Evolutionary conservation across 2,113 vertebrate species (phyloP), one percentile per base, ranked within the genome.

Genomic region (Corydoras maculifer): DNA sequence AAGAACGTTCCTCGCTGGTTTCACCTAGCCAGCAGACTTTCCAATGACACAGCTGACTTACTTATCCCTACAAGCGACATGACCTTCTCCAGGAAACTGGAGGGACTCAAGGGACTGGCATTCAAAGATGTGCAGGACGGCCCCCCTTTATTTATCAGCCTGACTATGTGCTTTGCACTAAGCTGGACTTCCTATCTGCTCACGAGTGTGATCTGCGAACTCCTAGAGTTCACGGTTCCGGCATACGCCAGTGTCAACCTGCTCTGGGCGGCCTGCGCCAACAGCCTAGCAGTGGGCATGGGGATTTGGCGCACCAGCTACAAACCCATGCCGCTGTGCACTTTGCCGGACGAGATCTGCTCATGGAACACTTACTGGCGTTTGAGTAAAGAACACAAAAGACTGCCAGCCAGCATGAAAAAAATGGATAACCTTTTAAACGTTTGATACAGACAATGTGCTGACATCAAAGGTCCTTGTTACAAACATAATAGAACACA

Each of bases 251-350:
- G 48, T 0, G 69, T 90, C 4, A 91, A 90, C 65, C 53, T 88
- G 4, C 70, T 89, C 8, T 90, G 86, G 87, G 25, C 87, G 35
- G 83, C 88, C 75, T 89, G 88, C 51, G 69, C 65, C 58, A 88
- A 90, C 76, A 90, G 88, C 75, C 51, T 87, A 6, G 31, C 88
- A 30, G 43, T 53, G 2, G 85, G 81, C 8, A 0, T 80, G 18
- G 8, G 80, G 9, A 84, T 87, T 76, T 91, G 87, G 88, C 15
- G 53, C 25, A 78, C 70, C 9, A 78, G 85, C 43, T 58, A 59
- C 3, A 72, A 9, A 0, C 49, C 5, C 11, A 80, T 76, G 25
- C 81, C 83, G 1, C 74, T 75, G 65, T 70, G 9, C 30, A 25
- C 58, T 3, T 31, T 83, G 29, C 82, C 81, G 8, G 81, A 86